These are phyloP conservation scores for Megathymus violae DNA, from an alignment of 1,140 invertebrate genomes.

Conservation along the genomic window DNA sequence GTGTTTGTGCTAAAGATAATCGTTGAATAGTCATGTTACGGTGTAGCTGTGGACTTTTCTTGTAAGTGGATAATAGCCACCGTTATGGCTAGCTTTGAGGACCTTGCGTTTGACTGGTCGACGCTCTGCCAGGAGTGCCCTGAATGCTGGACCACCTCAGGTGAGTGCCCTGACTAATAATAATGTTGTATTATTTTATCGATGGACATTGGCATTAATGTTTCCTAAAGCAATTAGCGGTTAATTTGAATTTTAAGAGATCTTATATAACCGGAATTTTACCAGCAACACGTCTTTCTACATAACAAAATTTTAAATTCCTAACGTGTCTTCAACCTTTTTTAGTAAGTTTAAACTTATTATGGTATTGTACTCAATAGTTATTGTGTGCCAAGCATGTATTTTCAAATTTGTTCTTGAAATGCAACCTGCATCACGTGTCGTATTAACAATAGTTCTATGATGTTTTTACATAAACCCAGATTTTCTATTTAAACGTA, in stretches of 20 bases:
- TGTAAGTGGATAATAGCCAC: conserved; percentile 44
- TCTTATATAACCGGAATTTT: conserved; percentile 12
- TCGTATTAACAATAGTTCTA: too few relatives aligned
- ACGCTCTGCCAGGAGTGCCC: conserved; percentile 84
- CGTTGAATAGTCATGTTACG: conserved; percentile 47
- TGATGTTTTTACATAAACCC: too few relatives aligned
- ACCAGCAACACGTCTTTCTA: conserved; percentile 3
- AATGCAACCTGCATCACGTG: too few relatives aligned
- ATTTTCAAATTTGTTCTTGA: too few relatives aligned
- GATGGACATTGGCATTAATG: conserved; percentile 26
- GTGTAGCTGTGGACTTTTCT: conserved; percentile 58
- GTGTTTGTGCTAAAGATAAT: conserved; percentile 57
- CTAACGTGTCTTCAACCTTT: conserved; percentile 5
- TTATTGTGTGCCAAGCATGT: too few relatives aligned
- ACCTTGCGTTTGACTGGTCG: conserved; percentile 84
- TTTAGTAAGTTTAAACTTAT: too few relatives aligned
- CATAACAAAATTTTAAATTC: conserved; percentile 12
- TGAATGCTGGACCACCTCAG: conserved; percentile 84
- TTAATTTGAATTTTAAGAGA: conserved; percentile 43
- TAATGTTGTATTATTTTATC: neutral
- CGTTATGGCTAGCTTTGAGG: conserved; percentile 82
- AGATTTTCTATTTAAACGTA: too few relatives aligned
- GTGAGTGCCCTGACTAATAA: conserved; percentile 61
- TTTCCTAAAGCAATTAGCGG: conserved; percentile 36
- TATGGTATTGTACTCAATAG: too few relatives aligned